Conservation (phyloP, 2,888 invertebrate genomes). For the Liopterus haemorrhoidalis region DNA sequence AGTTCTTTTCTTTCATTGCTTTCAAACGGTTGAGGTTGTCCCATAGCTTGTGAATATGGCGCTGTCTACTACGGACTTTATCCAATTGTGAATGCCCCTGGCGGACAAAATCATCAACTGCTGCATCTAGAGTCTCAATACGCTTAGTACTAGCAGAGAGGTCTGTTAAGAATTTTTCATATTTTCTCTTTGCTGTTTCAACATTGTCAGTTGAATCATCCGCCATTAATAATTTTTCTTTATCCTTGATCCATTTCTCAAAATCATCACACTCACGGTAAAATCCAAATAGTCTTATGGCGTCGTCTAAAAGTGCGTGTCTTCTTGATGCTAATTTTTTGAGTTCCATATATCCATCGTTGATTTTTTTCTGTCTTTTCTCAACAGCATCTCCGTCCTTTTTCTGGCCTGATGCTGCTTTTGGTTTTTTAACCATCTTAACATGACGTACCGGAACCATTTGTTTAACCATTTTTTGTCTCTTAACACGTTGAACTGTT, state of each 20-base stretch:
- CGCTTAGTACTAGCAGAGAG: conserved; percentile 89
- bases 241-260: conserved; percentile 95
- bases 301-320: conserved; percentile 81
- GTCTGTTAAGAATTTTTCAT: conserved; percentile 94
- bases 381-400: conserved; percentile 61
- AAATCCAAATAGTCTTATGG: conserved; percentile 86
- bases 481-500: conserved; percentile 79
- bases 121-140: conserved; percentile 80
- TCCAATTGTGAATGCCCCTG: conserved; percentile 84
- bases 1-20: conserved; percentile 80
- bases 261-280: conserved; percentile 97
- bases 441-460: conserved; percentile 71
- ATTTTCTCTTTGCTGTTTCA: conserved; percentile 88
- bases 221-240: conserved; percentile 77
- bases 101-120: conserved; percentile 77
- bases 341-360: conserved; percentile 74
- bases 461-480: conserved; percentile 80
- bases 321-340: conserved; percentile 73
- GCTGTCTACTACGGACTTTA: conserved; percentile 67
- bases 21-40: conserved; percentile 78
- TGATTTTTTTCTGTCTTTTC: conserved; percentile 71
- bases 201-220: conserved; percentile 85
- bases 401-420: conserved; percentile 37
- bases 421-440: conserved; percentile 42
- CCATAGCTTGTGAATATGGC: conserved; percentile 86